Base-by-base conservation (phyloP, 2,113 vertebrate genomes). In the Corythornis madagascariensis region DNA sequence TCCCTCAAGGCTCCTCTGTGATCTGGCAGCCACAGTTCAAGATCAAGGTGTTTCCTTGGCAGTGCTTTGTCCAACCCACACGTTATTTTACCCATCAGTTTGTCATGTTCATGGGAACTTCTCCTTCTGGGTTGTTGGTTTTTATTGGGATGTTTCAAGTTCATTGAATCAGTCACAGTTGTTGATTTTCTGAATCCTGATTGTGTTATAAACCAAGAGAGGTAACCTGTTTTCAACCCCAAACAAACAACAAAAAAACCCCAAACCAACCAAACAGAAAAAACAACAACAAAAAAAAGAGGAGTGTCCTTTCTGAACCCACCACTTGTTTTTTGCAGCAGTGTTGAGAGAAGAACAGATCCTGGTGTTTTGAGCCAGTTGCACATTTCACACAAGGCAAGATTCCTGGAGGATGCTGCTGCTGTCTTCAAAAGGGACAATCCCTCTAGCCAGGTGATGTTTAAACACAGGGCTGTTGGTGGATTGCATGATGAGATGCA, bases 11-110 rank as follows among this genome's bases (percentile, higher is more conserved):
- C 80, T 9, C 7, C 76, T 74, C 90, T 92, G 83, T 96, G 90
- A 95, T 96, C 92, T 81, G 86, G 45, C 4, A 0, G 93, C 86
- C 80, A 90, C 95, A 93, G 88, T 88, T 90, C 73, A 83, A 94
- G 93, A 96, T 95, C 92, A 94, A 96, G 93, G 92, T 15, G 0
- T 60, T 90, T 90, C 48, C 86, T 88, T 88, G 80, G 45, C 38
- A 42, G 80, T 6, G 21, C 88, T 87, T 67, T 78, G 69, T 85
- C 83, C 88, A 88, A 21, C 90, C 90, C 77, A 77, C 72, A n/a
- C 2, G 0, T 91, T 67, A 74, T 60, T 95, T 71, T 81, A 90
- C 83, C 71, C 73, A 11, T 67, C 7, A 2, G 40, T 77, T 86
- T 86, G 86, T 90, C 76, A 9, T 56, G 45, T 26, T 93, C 48